Evolutionary conservation across 2,888 invertebrate genomes (phyloP).

Genomic region (Tiliacea citrago): DNA sequence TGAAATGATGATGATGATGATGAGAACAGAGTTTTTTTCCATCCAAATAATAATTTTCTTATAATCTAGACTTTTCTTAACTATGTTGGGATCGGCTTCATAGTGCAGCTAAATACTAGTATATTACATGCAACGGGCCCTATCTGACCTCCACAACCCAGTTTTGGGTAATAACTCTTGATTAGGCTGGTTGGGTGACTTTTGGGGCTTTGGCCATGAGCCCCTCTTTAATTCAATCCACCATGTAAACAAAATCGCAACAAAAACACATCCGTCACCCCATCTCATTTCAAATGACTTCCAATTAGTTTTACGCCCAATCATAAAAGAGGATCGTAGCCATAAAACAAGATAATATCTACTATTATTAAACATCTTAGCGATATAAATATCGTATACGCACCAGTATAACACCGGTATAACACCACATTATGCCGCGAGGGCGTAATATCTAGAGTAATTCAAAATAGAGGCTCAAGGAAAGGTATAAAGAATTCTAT

Average conservation of each 20-base stretch:
- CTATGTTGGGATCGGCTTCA: background rate
- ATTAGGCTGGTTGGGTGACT: background rate
- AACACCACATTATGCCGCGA: conserved; percentile 49
- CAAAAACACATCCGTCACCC: conserved; percentile 8
- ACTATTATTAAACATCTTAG: conserved; percentile 63
- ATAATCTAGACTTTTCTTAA: background rate
- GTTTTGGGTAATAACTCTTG: background rate
- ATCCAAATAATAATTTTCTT: background rate
- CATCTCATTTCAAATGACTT: conserved; percentile 43
- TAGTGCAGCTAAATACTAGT: background rate
- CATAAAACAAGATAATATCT: conserved; percentile 59
- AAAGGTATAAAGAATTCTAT: conserved; percentile 86
- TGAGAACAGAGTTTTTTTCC: no score
- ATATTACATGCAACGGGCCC: background rate
- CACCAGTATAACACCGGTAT: conserved; percentile 43
- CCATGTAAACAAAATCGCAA: background rate
- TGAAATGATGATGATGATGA: no score
- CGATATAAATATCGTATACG: conserved; percentile 54
- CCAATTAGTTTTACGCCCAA: conserved; percentile 56
- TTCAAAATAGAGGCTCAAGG: conserved; percentile 73
- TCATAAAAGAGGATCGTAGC: conserved; percentile 54
- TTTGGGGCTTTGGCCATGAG: background rate
- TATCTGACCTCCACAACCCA: background rate
- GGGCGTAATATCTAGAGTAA: conserved; percentile 71
- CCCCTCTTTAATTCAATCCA: background rate